These are phyloP conservation scores for Stenolophus ochropezus DNA, from an alignment of 2,888 invertebrate genomes.

Conservation along the genomic window DNA sequence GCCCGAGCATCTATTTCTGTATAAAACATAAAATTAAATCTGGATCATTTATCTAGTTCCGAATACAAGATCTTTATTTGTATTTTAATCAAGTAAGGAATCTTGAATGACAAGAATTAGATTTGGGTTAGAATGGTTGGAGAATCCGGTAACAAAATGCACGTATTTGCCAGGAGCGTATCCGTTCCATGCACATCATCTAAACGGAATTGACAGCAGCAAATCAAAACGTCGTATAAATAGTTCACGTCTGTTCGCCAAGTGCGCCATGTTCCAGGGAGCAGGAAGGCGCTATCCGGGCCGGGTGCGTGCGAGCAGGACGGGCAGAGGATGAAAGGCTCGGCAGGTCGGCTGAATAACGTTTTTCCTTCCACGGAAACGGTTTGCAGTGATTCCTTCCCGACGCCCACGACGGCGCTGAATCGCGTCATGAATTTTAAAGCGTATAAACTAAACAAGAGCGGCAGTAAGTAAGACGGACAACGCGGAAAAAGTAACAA, in stretches of 20 bases:
- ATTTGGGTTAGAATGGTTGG: neutral
- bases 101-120: no score
- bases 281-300: neutral
- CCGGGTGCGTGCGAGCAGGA: neutral
- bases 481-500: neutral
- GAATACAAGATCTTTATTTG: no score
- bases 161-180: constrained; percentile 30
- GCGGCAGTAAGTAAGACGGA: neutral
- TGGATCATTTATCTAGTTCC: no score
- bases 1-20: no score
- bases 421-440: constrained; percentile 51
- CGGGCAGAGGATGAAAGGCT: constrained; percentile 5
- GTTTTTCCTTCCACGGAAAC: constrained; percentile 41
- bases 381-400: constrained; percentile 47
- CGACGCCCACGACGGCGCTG: neutral
- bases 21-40: no score
- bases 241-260: constrained; percentile 35
- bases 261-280: neutral
- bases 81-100: no score
- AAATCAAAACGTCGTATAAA: constrained; percentile 40
- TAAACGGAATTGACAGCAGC: constrained; percentile 23
- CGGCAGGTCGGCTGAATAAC: constrained; percentile 44
- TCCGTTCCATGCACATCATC: constrained; percentile 31
- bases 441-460: constrained; percentile 38
- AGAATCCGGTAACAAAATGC: constrained; percentile 2